phyloP scores from a whole-genome alignment of 2,797 vertebrate genomes.

The Morus bassanus region DNA sequence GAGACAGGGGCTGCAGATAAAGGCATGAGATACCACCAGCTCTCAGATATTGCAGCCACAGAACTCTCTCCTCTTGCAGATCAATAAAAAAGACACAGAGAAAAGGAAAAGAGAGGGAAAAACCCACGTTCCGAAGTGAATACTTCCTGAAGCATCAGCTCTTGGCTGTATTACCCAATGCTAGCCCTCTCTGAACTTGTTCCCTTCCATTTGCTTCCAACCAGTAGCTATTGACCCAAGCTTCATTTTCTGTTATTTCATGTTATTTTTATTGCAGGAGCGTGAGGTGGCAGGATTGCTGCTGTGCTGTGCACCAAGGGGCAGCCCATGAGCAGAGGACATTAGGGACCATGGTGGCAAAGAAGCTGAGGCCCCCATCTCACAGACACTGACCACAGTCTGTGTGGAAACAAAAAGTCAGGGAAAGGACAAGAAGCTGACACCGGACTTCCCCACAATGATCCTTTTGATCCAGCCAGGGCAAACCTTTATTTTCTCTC shows the following conservation, averaged over 20 bases:
- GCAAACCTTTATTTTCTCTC: not conserved
- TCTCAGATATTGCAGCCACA: not conserved
- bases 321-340: not conserved
- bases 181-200: not conserved
- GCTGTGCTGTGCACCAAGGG: not conserved
- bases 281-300: fast-evolving
- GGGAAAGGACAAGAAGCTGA: not conserved
- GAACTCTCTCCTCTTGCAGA: not conserved
- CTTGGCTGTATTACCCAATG: not conserved
- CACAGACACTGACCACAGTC: not conserved
- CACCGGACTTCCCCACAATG: not conserved
- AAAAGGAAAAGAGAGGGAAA: not conserved
- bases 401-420: not conserved
- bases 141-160: not conserved
- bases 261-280: not conserved
- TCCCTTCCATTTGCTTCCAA: not conserved
- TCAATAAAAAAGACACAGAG: conserved; percentile 19
- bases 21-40: not conserved
- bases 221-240: not conserved
- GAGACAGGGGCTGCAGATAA: not conserved
- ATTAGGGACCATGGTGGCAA: not conserved
- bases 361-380: not conserved
- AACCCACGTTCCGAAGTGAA: not conserved
- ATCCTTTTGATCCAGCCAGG: not conserved
- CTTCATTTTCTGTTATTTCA: not conserved